A percentile compares a stretch with the other conserved stretches of the same genome.
Conservation (phyloP, 2,888 invertebrate genomes). For the Platycheirus albimanus region DNA sequence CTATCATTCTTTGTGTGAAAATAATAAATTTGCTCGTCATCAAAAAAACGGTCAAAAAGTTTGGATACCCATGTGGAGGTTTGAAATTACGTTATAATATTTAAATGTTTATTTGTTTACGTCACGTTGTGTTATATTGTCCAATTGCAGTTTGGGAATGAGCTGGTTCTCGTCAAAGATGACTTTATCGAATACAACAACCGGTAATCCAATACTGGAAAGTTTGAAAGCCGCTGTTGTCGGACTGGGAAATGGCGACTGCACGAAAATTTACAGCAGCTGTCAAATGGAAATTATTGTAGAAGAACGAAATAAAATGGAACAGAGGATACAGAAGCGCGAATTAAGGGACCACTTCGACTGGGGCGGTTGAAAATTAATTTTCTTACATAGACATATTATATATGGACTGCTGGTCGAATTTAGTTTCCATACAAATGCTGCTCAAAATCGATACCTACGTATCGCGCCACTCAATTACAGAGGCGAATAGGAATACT, state of each 20-base stretch:
- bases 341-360: constrained; percentile 17
- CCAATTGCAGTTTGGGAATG: constrained; percentile 87
- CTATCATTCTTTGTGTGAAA: constrained; percentile 86
- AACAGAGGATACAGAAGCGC: constrained; percentile 6
- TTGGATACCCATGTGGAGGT: constrained; percentile 91
- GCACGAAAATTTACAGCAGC: constrained; percentile 55
- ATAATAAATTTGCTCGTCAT: constrained; percentile 86
- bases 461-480: too few species aligned
- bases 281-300: constrained; percentile 52
- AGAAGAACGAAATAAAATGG: constrained; percentile 26
- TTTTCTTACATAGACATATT: too few species aligned
- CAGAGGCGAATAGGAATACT: too few species aligned
- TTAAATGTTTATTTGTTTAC: neutral
- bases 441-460: too few species aligned
- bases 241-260: constrained; percentile 85
- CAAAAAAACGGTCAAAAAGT: constrained; percentile 85
- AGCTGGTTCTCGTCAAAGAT: constrained; percentile 88
- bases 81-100: constrained; percentile 66
- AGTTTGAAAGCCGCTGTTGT: constrained; percentile 87
- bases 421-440: too few species aligned
- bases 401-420: too few species aligned
- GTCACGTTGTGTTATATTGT: neutral
- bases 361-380: neutral
- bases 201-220: constrained; percentile 83
- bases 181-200: constrained; percentile 78